Percentiles rank a stretch among this genome's conserved stretches.
Evolutionary conservation across 1,140 invertebrate genomes (phyloP).

Genomic region (Caenorhabditis inopinata): DNA sequence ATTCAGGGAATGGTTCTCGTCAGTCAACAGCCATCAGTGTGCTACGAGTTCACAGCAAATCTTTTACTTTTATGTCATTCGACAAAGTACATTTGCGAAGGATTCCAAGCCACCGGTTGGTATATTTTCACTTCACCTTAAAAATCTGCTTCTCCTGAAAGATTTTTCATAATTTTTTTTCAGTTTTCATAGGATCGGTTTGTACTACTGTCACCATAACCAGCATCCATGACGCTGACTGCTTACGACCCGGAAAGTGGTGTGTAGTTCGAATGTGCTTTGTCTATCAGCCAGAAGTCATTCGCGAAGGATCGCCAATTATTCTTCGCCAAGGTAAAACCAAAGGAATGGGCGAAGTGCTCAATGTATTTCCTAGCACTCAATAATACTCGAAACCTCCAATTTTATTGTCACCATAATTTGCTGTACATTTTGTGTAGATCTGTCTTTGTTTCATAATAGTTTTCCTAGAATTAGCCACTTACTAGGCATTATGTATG

Average conservation of each 20-base stretch:
- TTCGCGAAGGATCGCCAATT: conserved; percentile 81
- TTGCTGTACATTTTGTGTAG: conserved; percentile 22
- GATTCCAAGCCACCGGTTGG: conserved; percentile 9
- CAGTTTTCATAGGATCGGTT: conserved; percentile 2
- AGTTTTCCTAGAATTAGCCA: background rate
- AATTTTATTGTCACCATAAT: background rate
- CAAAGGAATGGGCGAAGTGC: conserved; percentile 83
- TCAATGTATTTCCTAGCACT: conserved; percentile 59
- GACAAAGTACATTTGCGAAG: conserved; percentile 12
- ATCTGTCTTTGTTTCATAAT: background rate
- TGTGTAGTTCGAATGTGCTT: background rate
- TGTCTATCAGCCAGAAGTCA: conserved; percentile 73
- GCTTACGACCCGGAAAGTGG: conserved; percentile 1
- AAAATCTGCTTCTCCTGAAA: no score
- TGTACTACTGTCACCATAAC: background rate
- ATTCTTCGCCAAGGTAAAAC: conserved; percentile 84
- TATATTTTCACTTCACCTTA: background rate
- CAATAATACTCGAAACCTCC: background rate
- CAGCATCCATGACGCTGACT: background rate
- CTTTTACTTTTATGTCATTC: background rate
- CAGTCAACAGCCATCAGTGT: conserved; percentile 37
- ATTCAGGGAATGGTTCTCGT: conserved; percentile 55
- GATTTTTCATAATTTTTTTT: background rate
- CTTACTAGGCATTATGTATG: background rate
- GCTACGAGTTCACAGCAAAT: conserved; percentile 50